Evolutionary conservation across 1,140 invertebrate genomes (phyloP), one percentile per base, ranked within the genome.

Genomic region (Monochamus saltuarius): DNA sequence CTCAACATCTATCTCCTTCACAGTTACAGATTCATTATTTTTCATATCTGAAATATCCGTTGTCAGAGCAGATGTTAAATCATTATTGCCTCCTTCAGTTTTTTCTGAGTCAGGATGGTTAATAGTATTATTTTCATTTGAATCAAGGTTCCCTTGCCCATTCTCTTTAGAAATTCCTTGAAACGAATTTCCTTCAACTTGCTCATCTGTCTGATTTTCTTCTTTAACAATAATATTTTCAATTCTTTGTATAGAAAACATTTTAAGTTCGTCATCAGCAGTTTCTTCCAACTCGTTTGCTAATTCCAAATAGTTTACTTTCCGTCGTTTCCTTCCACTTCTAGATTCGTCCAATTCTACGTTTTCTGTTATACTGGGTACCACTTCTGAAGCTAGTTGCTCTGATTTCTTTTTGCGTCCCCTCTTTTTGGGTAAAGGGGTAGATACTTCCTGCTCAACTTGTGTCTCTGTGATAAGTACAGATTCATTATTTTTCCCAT

Each of bases 271-370:
- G 2, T 36, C n/a, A 47, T 35, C 42, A 16, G 10, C 38, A 51
- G 16, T 17, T 38, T 52, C 43, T 42, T 39, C 17, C 40, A 22
- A n/a, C 7, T 34, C 35, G 29, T 14, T 36, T 53, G 45, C 61
- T 39, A 62, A 46, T 53, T 62, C 55, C 10, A 52, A 53, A 47
- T 62, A 62, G 47, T 62, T 56, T 29, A 62, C 29, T 38, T 52
- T 51, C 52, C 52, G 52, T 2, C 55, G 49, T 16, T 29, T 40
- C 4, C 61, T 56, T 40, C 61, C 55, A n/a, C 61, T 62, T 17
- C 13, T 54, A 17, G 37, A 54, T 40, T 42, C 37, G 7, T 42
- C 52, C 4, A 29, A 52, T 16, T 13, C n/a, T 8, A 29, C 22
- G 13, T 49, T 10, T 35, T 36, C 13, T 10, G 36, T 8, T 11